Percentiles rank a stretch among this genome's conserved stretches.
Evolutionary conservation across 2,888 invertebrate genomes (phyloP).

Genomic region (Xylocampa areola): DNA sequence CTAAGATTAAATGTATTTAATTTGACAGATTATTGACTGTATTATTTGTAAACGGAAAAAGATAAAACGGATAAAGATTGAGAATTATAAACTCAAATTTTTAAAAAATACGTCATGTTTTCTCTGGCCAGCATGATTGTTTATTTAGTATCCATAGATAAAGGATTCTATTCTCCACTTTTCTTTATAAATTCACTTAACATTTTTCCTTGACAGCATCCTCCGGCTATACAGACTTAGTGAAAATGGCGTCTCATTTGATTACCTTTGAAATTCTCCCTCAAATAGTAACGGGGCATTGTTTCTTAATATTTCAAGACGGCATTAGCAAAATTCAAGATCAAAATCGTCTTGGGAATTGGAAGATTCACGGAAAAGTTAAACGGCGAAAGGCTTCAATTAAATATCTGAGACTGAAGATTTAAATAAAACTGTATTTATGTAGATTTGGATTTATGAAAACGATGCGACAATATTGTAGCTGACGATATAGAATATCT

Average conservation of each 20-base stretch:
- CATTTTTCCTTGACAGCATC: neutral
- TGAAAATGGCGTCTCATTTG: slow-evolving; percentile 6
- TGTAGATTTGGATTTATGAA: too few relatives aligned
- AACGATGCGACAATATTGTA: too few relatives aligned
- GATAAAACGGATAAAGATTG: too few relatives aligned
- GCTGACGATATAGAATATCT: too few relatives aligned
- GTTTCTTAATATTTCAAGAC: slow-evolving; percentile 2
- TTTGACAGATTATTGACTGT: too few relatives aligned
- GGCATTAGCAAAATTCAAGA: neutral
- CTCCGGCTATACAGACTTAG: neutral
- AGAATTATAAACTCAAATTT: too few relatives aligned
- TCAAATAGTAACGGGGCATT: slow-evolving; percentile 2
- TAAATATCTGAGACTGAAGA: neutral
- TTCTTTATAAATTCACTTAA: neutral
- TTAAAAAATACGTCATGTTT: too few relatives aligned
- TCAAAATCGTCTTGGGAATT: slow-evolving; percentile 6
- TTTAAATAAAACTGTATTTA: neutral
- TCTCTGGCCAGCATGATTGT: too few relatives aligned
- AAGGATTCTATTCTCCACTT: too few relatives aligned
- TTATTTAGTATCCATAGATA: too few relatives aligned
- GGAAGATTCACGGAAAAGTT: neutral
- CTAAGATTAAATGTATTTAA: too few relatives aligned
- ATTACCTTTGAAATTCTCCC: slow-evolving; percentile 17
- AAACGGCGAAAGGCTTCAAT: neutral
- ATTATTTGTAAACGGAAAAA: too few relatives aligned